Percentiles rank a stretch among this genome's conserved stretches.
phyloP scores from a whole-genome alignment of 1,140 invertebrate genomes.

The Temnothorax curvispinosus region DNA sequence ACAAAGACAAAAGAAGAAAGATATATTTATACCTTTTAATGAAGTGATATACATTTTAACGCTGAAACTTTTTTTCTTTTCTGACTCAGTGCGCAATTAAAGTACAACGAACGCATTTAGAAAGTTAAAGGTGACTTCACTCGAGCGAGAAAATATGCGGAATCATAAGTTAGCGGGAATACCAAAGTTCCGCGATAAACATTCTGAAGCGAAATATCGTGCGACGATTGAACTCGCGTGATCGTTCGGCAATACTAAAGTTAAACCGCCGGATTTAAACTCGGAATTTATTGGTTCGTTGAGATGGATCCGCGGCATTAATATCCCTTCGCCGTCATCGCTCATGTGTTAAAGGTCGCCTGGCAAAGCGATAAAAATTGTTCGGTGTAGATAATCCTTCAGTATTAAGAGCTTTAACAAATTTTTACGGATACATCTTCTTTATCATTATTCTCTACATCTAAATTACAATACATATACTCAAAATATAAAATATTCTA shows the following conservation, averaged over 20 bases:
- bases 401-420: conserved; percentile 1
- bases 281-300: conserved; percentile 53
- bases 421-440: background rate
- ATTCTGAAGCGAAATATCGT: conserved; percentile 32
- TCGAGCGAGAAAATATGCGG: conserved; percentile 20
- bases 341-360: conserved; percentile 36
- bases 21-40: background rate
- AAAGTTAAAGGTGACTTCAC: conserved; percentile 5
- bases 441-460: background rate
- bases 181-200: conserved; percentile 39
- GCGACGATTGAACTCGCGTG: conserved; percentile 50
- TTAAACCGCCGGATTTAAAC: conserved; percentile 49
- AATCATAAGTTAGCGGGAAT: conserved; percentile 38
- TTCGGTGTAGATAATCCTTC: background rate
- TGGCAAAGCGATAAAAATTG: conserved; percentile 33
- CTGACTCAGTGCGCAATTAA: background rate
- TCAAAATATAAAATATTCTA: background rate
- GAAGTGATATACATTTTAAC: background rate
- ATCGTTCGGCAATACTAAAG: conserved; percentile 36
- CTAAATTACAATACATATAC: background rate
- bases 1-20: background rate
- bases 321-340: conserved; percentile 34
- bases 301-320: conserved; percentile 31
- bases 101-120: background rate
- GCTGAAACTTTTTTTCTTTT: background rate